Base-by-base conservation (phyloP, 2,797 vertebrate genomes). In the Corythornis leucogaster region DNA sequence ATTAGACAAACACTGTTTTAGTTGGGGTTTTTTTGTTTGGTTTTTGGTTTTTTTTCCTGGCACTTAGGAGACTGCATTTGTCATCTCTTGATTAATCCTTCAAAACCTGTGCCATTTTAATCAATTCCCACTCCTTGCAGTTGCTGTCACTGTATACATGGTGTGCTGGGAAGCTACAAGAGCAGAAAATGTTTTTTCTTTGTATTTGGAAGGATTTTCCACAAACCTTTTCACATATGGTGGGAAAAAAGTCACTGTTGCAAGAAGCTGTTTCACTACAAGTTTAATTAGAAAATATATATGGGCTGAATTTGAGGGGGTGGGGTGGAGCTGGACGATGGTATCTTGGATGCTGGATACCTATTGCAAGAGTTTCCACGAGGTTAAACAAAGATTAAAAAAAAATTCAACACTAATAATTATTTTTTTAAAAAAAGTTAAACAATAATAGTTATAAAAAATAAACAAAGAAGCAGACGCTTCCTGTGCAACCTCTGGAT, bases 51-150 rank as follows among this genome's bases (percentile, higher is more conserved):
- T 50, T 50, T 50, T 15, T 6, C 48, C 80, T 90, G 80, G 91
- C 82, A 90, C 88, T 92, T 84, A 59, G 48, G 91, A 86, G 91
- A 89, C 85, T 50, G 86, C 80, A 57, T 54, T 86, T 96, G 91
- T 93, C 94, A 96, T 80, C 80, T 82, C 91, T 71, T 95, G 95
- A 96, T 96, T 95, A 95, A 94, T 94, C 95, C 94, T 95, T 96
- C 93, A 93, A 95, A 96, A 93, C 61, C 61, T 67, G 55, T 92
- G 80, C 85, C 77, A 42, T 88, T 95, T 93, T 87, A 95, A 96
- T 91, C 81, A 94, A 88, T 93, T 92, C 77, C 84, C 82, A 58
- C 81, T 82, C 82, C 71, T 85, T 45, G 76, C 76, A 84, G 89
- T 67, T 75, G 85, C 89, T 84, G 94, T 87, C 78, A 51, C 45